These are phyloP conservation scores for Plagiodera versicolora DNA, from an alignment of 2,888 invertebrate genomes.

Conservation along the genomic window DNA sequence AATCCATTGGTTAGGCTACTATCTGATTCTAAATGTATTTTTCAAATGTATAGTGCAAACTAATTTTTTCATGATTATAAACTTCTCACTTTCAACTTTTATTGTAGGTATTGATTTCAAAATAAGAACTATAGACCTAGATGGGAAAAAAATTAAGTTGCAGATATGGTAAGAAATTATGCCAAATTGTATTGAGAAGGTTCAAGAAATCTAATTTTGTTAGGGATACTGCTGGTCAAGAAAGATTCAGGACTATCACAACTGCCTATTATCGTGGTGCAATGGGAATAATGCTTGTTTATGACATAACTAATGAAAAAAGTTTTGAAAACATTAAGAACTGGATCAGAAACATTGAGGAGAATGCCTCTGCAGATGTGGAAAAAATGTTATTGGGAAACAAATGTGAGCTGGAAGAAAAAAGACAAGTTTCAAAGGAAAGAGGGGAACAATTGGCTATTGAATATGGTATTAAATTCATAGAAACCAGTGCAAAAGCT, in stretches of 20 bases:
- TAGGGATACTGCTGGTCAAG: constrained; percentile 97
- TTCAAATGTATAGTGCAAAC: too few species aligned
- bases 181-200: neutral
- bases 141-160: constrained; percentile 97
- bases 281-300: constrained; percentile 99
- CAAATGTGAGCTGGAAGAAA: constrained; percentile 97
- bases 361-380: constrained; percentile 98
- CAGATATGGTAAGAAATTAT: constrained; percentile 87
- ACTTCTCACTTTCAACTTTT: constrained; percentile 12
- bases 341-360: constrained; percentile 99
- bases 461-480: constrained; percentile 98
- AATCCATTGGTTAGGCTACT: neutral
- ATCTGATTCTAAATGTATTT: too few species aligned
- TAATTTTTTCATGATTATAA: too few species aligned
- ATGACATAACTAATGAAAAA: constrained; percentile 99
- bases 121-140: constrained; percentile 97
- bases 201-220: constrained; percentile 13
- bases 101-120: constrained; percentile 96
- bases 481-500: constrained; percentile 98
- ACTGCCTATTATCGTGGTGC: constrained; percentile 99
- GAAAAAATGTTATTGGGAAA: constrained; percentile 97
- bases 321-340: constrained; percentile 99
- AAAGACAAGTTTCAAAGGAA: constrained; percentile 94
- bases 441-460: constrained; percentile 95
- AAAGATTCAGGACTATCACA: constrained; percentile 97